Evolutionary conservation across 2,113 vertebrate species (phyloP), one percentile per base, ranked within the genome.

Genomic region (Tonatia bakeri): DNA sequence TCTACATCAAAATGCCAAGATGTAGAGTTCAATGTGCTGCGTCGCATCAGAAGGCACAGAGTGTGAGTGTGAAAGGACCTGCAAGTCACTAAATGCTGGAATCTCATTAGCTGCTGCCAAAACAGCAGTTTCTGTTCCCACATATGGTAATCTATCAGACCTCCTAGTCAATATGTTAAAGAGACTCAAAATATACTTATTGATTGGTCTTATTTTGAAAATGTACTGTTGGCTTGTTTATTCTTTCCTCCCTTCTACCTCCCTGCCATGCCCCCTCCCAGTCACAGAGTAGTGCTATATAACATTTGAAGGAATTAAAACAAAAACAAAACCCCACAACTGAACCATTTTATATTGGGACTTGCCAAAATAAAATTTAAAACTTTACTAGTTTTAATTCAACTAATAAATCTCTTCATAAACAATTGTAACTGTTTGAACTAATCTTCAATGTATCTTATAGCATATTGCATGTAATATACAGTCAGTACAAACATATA

Each of bases 21-120:
- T 75, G 70, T 80, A 89, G 82, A 80, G 16, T 50, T 43, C n/a
- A 86, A 77, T n/a, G 14, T 43, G 31, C 13, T 90, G 1, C 5
- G 5, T 17, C 16, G 38, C 10, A 1, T 45, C 59, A 73, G 19
- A 45, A 2, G 38, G 7, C 36, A 52, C n/a, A 47, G 83, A 50
- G 7, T 54, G 11, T 52, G 19, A 76, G 8, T 70, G 20, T 50
- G 40, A 77, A 76, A 91, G 92, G 65, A 73, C 7, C 50, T 72
- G 8, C 19, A 65, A 65, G 72, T 52, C 40, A 70, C 28, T 93
- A 54, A 81, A 38, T 22, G 73, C 88, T 59, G 56, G 50, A 75
- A 79, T 65, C 81, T 95, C 47, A 90, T 94, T 92, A 93, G 65
- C 38, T 93, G n/a, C 17, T 92, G 38, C 69, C 54, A 59, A 83